Evolutionary conservation across 2,888 invertebrate species (phyloP), one percentile per base, ranked within the genome.

Genomic region (Zele albiditarsus): DNA sequence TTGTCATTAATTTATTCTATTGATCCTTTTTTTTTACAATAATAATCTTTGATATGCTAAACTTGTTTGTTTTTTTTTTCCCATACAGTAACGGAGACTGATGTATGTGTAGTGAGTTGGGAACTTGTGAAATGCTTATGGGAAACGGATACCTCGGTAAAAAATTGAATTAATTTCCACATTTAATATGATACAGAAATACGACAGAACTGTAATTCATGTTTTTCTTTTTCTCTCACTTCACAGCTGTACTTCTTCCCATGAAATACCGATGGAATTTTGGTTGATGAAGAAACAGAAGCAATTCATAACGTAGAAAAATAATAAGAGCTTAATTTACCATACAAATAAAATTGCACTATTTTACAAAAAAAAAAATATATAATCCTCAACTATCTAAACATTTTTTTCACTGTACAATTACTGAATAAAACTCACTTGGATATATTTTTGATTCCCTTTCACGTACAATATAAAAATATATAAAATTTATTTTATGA

Each of bases 71-170:
- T 57, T 33, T 65, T 69, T 28, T 65, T 38, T 27, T 66, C 58
- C 63, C n/a, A 79, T 79, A 8, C 75, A 84, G 84, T 76, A 31
- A 76, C 62, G 3, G 73, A 73, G 66, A 63, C 73, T 6, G 83
- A 85, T 0, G 71, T 66, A 0, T 86, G 87, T 77, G 85, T 82
- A 60, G 71, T 67, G 5, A 76, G 81, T 23, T 84, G 80, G 78
- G 57, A 81, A 58, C 82, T 84, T 66, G 73, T 74, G 5, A 81
- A 77, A 76, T 87, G 87, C 75, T 77, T 68, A 63, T 86, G 73
- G 23, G 80, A 80, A 0, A 73, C 70, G 6, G 83, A 85, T 23
- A 1, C 23, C 46, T 10, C 69, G 74, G 78, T 80, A 77, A 80
- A 68, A 63, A 73, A 62, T 42, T 14, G 10, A 53, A 25, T 38